These are phyloP conservation scores for Stegana nigrithorax DNA, from an alignment of 2,888 invertebrate genomes.

Conservation along the genomic window DNA sequence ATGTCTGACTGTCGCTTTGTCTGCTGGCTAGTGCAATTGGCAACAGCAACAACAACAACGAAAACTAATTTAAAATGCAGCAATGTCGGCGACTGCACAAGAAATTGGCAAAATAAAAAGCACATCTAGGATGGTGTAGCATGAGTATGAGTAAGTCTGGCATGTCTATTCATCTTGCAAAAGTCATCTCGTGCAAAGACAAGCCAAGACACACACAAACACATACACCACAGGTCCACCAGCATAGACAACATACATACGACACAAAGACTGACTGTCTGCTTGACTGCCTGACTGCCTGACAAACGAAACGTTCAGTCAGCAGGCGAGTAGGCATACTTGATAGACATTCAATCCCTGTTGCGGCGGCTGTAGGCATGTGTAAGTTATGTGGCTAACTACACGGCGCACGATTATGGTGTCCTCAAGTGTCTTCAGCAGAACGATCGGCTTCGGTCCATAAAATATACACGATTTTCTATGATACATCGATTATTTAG, in stretches of 20 bases:
- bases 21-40: background rate
- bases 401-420: too few species aligned
- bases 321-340: too few species aligned
- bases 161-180: slow-evolving; percentile 51
- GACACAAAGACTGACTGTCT: slow-evolving; percentile 24
- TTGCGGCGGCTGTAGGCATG: background rate
- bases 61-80: slow-evolving; percentile 45
- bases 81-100: background rate
- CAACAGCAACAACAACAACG: background rate
- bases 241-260: too few species aligned
- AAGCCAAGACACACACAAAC: background rate
- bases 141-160: slow-evolving; percentile 43
- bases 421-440: too few species aligned
- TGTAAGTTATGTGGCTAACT: too few species aligned
- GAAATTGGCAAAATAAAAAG: slow-evolving; percentile 3
- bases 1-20: too few species aligned
- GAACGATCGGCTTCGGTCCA: too few species aligned
- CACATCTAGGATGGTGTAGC: background rate
- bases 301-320: too few species aligned
- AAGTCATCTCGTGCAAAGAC: background rate
- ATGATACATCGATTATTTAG: too few species aligned
- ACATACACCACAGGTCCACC: too few species aligned
- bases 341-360: slow-evolving; percentile 59
- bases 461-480: too few species aligned
- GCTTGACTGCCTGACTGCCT: background rate